phyloP scores from a whole-genome alignment of 2,113 vertebrate species.

The Halcyon senegalensis region DNA sequence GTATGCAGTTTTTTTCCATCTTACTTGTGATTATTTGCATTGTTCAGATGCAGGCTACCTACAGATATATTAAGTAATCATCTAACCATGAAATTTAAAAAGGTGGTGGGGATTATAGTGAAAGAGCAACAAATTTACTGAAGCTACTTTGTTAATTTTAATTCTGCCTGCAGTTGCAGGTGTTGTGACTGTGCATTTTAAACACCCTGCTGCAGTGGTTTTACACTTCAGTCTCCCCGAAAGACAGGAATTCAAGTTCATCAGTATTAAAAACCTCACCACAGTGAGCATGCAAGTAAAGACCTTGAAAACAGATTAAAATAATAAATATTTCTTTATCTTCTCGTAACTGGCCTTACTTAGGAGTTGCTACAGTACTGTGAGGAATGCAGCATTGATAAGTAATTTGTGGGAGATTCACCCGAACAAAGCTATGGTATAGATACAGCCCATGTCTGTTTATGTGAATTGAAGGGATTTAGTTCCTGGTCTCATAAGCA shows the following conservation, averaged over 20 bases:
- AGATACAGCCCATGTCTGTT: not conserved
- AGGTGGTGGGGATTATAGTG: not conserved
- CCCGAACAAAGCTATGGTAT: not conserved
- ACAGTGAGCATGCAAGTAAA: not conserved
- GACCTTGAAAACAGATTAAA: not conserved
- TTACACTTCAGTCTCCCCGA: not conserved
- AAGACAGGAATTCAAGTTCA: slow-evolving; percentile 1
- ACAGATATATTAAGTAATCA: not conserved
- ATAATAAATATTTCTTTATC: not conserved
- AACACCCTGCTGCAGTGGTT: not conserved
- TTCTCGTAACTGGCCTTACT: not conserved
- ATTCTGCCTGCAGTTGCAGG: not conserved
- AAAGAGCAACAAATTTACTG: not conserved
- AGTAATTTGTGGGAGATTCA: not conserved
- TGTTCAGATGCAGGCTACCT: not conserved
- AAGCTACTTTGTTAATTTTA: not conserved
- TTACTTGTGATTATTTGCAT: not conserved
- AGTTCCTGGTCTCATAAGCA: not conserved
- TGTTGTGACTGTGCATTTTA: slow-evolving; percentile 22
- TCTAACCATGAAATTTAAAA: not conserved
- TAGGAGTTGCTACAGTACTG: not conserved
- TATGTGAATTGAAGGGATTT: not conserved
- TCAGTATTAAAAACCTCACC: not conserved
- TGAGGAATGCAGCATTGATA: not conserved
- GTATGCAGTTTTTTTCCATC: not conserved